Evolutionary conservation across 1,140 invertebrate genomes (phyloP), one percentile per base, ranked within the genome.

Genomic region (Heterodera carotae): DNA sequence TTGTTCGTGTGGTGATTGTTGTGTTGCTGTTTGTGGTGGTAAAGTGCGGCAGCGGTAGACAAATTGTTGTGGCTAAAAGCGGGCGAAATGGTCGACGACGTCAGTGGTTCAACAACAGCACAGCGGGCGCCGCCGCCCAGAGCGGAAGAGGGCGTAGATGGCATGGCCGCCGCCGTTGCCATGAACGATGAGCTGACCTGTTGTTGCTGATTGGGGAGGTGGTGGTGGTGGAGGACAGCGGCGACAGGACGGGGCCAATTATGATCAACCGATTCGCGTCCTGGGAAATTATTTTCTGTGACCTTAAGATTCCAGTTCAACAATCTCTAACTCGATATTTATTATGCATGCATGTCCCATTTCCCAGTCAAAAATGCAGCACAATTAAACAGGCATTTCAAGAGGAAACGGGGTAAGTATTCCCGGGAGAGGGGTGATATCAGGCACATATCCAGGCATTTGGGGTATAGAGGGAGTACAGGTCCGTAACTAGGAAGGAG

Each of bases 31-130:
- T 71, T 3, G 79, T 78, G 7, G 79, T 75, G 15, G 62, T 69
- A n/a, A 81, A 62, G 33, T 53, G 76, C 39, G n/a, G 76, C 66
- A 22, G 76, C 25, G 22, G 76, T 69, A 22, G 76, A 53, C 10
- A 79, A 69, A 43, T 39, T 79, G n/a, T 67, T 68, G 67, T 79
- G 78, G 25, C 78, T 79, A 48, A 67, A 81, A 2, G 78, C 77
- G 7, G 78, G 79, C 10, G 76, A 81, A 53, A 79, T 71, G 33
- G 64, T 56, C 39, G 33, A 36, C 31, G 48, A 25, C 36, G 71
- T 64, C 34, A 69, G 15, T 10, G 72, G 76, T 25, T 78, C 56
- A 22, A 56, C 48, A 56, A 15, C 48, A 12, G 39, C 39, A 25
- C 34, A 29, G 25, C 18, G 12, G 73, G 53, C 1, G 60, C 33